Evolutionary conservation across 2,888 invertebrate species (phyloP).

Genomic region (Meliscaeva auricollis): DNA sequence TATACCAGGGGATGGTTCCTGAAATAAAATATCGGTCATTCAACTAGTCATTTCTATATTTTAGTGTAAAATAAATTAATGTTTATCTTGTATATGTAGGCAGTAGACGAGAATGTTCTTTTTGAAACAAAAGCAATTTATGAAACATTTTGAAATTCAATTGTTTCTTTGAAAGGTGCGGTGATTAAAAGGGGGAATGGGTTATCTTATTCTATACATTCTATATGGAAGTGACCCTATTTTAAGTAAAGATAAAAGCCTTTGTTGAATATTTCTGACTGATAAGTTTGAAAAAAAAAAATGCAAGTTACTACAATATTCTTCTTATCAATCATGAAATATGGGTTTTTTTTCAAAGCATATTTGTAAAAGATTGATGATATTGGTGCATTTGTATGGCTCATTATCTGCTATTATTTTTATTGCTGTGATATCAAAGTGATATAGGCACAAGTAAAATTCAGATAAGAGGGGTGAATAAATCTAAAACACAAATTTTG

Average conservation of each 20-base stretch:
- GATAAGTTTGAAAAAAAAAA: slow-evolving; percentile 11
- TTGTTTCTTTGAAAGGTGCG: neutral
- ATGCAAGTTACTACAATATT: neutral
- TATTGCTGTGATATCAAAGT: neutral
- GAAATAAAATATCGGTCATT: slow-evolving; percentile 49
- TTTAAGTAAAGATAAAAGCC: neutral
- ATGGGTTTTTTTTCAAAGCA: neutral
- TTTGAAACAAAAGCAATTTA: neutral
- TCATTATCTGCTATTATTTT: slow-evolving; percentile 1
- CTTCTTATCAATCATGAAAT: neutral
- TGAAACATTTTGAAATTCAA: neutral
- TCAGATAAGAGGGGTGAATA: no score
- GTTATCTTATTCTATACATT: neutral
- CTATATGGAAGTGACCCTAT: neutral
- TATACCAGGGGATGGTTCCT: slow-evolving; percentile 18
- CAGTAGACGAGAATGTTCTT: neutral
- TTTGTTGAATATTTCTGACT: slow-evolving; percentile 13
- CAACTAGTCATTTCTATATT: slow-evolving; percentile 28
- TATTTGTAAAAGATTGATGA: slow-evolving; percentile 16
- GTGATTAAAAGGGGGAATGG: neutral
- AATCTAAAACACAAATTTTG: no score
- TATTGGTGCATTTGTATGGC: neutral
- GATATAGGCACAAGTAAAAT: no score
- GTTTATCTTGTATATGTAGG: neutral
- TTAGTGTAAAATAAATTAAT: neutral